Evolutionary conservation across 2,113 vertebrate species (phyloP).

Genomic region (Rhombomys opimus): DNA sequence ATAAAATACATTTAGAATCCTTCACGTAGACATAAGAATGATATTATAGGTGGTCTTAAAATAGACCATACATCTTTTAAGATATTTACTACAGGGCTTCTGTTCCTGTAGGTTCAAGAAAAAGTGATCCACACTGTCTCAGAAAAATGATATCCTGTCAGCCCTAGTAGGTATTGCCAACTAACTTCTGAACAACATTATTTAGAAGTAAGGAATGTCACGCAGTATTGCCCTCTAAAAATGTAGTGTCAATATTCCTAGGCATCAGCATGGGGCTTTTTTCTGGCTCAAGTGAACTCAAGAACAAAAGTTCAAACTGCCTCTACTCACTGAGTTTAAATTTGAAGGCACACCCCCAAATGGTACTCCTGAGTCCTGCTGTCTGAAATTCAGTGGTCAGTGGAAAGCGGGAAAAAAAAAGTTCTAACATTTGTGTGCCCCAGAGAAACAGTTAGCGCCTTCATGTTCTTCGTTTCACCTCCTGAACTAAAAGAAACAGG

Average conservation of each 20-base stretch:
- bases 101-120: neutral
- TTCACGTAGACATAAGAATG: neutral
- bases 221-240: neutral
- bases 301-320: neutral
- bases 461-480: conserved; percentile 1
- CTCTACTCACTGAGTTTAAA: neutral
- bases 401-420: neutral
- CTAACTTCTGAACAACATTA: neutral
- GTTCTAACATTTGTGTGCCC: neutral
- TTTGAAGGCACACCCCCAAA: neutral
- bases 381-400: neutral
- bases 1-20: neutral
- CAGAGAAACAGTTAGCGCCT: neutral
- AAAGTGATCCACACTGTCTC: neutral
- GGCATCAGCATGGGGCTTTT: neutral
- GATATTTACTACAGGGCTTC: neutral
- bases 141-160: neutral
- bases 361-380: no score
- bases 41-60: neutral
- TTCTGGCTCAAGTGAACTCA: neutral
- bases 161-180: neutral
- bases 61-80: neutral
- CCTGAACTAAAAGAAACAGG: neutral
- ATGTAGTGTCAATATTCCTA: neutral
- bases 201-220: neutral